Conservation (phyloP, 2,888 invertebrate species). For the Vandiemenella viatica region DNA sequence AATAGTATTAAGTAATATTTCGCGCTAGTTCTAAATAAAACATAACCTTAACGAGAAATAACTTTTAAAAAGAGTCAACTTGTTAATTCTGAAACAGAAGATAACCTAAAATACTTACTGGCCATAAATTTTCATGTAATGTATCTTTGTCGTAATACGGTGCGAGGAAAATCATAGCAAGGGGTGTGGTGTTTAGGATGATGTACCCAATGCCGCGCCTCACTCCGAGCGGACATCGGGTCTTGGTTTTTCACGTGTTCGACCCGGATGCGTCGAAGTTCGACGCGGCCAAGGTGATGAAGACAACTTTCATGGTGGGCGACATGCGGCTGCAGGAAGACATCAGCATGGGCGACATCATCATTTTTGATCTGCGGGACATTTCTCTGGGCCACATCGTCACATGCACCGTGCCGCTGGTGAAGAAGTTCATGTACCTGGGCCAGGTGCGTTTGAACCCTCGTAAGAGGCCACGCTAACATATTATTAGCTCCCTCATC, state of each 20-base stretch:
- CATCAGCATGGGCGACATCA: neutral
- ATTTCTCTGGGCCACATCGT: neutral
- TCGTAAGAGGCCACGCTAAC: too few relatives aligned
- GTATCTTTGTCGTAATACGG: too few relatives aligned
- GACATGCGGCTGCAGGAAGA: neutral
- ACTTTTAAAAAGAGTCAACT: too few relatives aligned
- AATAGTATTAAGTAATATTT: too few relatives aligned
- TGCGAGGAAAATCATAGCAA: too few relatives aligned
- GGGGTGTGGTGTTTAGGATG: neutral
- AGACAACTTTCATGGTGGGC: neutral
- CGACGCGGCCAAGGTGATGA: neutral
- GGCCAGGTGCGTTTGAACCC: neutral
- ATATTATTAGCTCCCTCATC: too few relatives aligned
- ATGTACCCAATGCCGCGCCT: neutral
- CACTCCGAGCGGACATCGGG: neutral
- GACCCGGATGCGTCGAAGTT: neutral
- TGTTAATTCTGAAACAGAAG: too few relatives aligned
- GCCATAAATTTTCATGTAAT: too few relatives aligned
- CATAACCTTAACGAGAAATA: too few relatives aligned
- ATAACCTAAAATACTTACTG: too few relatives aligned
- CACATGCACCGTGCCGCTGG: neutral
- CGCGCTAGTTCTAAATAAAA: too few relatives aligned
- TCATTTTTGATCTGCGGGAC: neutral
- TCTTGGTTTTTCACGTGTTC: neutral
- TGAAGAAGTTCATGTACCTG: neutral